Conservation (phyloP, 2,113 vertebrate species). For the Synchiropus splendidus region DNA sequence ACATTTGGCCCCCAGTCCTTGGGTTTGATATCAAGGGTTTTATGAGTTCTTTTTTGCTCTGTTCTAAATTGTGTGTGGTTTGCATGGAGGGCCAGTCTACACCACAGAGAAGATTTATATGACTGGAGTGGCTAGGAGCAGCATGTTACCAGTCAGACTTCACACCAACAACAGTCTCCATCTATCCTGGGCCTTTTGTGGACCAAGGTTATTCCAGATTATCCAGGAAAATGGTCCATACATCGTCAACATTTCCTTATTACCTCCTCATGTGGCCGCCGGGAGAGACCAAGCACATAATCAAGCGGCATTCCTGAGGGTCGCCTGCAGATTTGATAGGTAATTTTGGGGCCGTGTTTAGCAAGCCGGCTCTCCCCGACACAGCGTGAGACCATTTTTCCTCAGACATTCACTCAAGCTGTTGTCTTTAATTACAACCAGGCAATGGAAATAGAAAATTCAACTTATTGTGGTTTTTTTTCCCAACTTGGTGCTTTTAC, state of each 20-base stretch:
- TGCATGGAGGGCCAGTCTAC: too few species aligned
- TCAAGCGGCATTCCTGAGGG: conserved; percentile 44
- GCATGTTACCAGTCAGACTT: too few species aligned
- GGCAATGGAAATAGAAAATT: conserved; percentile 45
- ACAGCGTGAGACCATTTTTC: conserved; percentile 33
- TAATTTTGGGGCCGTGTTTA: conserved; percentile 40
- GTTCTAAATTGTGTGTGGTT: too few species aligned
- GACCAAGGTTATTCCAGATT: background rate
- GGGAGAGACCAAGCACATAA: conserved; percentile 29
- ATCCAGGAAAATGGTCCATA: conserved; percentile 4
- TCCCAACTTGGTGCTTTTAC: conserved; percentile 4
- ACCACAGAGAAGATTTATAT: too few species aligned
- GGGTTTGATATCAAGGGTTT: too few species aligned
- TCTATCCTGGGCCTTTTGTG: conserved; percentile 3
- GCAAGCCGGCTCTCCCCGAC: conserved; percentile 21
- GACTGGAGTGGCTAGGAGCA: too few species aligned
- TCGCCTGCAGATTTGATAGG: conserved; percentile 34
- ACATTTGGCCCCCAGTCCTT: too few species aligned
- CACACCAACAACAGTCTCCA: conserved; percentile 2
- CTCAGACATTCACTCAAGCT: conserved; percentile 25
- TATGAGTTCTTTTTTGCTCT: too few species aligned
- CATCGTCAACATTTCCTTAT: conserved; percentile 18
- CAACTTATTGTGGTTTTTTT: conserved; percentile 36
- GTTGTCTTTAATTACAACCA: conserved; percentile 55
- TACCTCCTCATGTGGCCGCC: conserved; percentile 34